A percentile compares a stretch with the other conserved stretches of the same genome.
phyloP scores from a whole-genome alignment of 2,113 vertebrate genomes.

The Dasyprocta punctata region DNA sequence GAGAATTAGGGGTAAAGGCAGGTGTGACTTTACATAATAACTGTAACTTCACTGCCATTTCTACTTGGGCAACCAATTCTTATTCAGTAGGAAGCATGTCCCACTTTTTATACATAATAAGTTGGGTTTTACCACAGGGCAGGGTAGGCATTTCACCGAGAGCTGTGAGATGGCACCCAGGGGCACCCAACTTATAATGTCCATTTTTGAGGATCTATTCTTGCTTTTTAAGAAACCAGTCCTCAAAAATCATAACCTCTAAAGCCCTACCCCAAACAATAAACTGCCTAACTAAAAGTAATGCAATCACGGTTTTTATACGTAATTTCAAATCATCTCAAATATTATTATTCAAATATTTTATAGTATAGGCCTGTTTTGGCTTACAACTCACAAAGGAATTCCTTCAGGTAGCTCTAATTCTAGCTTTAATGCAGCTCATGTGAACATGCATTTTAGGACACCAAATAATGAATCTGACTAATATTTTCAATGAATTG shows the following conservation, averaged over 20 bases:
- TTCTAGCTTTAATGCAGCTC: not conserved
- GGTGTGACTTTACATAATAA: not conserved
- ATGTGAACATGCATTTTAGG: not conserved
- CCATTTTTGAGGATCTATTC: not conserved
- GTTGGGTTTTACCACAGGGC: not conserved
- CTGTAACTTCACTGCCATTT: not conserved
- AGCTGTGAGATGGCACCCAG: not conserved
- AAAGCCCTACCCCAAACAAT: not conserved
- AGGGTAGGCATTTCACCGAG: not conserved
- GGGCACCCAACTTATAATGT: too few relatives aligned
- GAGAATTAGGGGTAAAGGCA: not conserved
- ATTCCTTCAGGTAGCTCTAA: slow-evolving; percentile 2
- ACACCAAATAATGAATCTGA: not conserved
- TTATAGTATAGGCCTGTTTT: not conserved
- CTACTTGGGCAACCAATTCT: not conserved
- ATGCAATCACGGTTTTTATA: not conserved
- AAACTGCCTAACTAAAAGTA: not conserved
- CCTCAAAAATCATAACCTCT: not conserved
- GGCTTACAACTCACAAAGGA: not conserved
- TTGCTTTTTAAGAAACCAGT: not conserved
- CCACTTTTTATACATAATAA: not conserved
- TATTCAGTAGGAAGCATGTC: not conserved
- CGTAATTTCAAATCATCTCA: not conserved
- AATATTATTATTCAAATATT: slow-evolving; percentile 22
- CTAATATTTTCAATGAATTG: slow-evolving; percentile 34